phyloP scores from a whole-genome alignment of 2,797 vertebrate species.

The Heterohyrax brucei region DNA sequence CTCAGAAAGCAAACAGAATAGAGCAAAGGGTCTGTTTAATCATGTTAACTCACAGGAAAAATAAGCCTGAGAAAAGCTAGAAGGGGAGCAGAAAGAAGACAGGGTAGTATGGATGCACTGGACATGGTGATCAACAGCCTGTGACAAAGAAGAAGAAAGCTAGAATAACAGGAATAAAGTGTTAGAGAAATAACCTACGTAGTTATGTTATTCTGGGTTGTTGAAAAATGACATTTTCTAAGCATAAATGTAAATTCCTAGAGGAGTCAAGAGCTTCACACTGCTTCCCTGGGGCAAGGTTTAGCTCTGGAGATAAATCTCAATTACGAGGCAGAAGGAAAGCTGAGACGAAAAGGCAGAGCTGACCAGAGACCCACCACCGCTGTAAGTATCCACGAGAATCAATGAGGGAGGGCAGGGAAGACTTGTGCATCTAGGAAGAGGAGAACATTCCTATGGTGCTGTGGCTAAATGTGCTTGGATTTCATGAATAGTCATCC shows the following conservation, averaged over 20 bases:
- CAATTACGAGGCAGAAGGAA: conserved; percentile 41
- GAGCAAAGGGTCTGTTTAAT: neutral
- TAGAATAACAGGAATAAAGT: neutral
- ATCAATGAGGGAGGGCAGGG: neutral
- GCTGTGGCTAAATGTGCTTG: neutral
- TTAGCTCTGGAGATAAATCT: conserved; percentile 32
- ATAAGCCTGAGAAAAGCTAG: neutral
- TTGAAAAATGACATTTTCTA: conserved; percentile 9
- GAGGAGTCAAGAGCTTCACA: neutral
- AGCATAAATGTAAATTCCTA: conserved; percentile 4
- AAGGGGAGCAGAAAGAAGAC: neutral
- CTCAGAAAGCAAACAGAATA: neutral
- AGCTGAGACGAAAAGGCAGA: neutral
- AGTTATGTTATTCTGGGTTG: neutral
- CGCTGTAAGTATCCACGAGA: neutral
- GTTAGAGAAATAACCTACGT: neutral
- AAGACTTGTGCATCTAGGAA: neutral
- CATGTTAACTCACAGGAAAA: neutral
- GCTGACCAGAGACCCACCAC: rapidly evolving
- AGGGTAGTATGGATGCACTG: neutral
- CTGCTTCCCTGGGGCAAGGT: conserved; percentile 8
- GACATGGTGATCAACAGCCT: neutral
- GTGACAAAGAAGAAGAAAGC: neutral
- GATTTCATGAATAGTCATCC: neutral
- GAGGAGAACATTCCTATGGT: rapidly evolving